A percentile compares a stretch with the other conserved stretches of the same genome.
phyloP scores from a whole-genome alignment of 2,113 vertebrate species.

The Gadus chalcogrammus region DNA sequence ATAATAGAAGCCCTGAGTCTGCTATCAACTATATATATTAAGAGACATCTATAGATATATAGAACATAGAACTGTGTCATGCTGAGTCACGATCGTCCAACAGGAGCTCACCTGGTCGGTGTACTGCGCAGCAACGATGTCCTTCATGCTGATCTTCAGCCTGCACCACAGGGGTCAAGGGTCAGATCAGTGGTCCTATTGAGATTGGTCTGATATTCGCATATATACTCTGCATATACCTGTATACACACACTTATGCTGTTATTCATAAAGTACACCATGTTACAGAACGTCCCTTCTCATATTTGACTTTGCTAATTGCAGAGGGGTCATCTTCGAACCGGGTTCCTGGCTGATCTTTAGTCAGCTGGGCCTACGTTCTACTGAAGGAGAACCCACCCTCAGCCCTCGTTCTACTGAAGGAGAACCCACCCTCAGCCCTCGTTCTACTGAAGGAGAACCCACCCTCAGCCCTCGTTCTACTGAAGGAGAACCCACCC shows the following conservation, averaged over 20 bases:
- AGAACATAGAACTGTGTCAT: background rate
- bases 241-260: too few relatives aligned
- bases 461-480: slow-evolving; percentile 58
- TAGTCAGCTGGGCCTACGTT: too few relatives aligned
- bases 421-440: background rate
- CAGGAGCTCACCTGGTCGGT: slow-evolving; percentile 78
- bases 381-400: slow-evolving; percentile 57
- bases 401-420: too few relatives aligned
- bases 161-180: slow-evolving; percentile 53
- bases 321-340: too few relatives aligned
- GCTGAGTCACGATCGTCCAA: background rate
- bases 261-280: too few relatives aligned
- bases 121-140: slow-evolving; percentile 77
- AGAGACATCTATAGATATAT: background rate
- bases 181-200: too few relatives aligned
- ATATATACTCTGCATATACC: too few relatives aligned
- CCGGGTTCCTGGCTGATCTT: too few relatives aligned
- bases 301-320: too few relatives aligned
- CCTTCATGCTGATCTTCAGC: slow-evolving; percentile 79
- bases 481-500: slow-evolving; percentile 58
- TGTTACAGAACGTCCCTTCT: too few relatives aligned
- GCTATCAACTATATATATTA: background rate
- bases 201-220: background rate
- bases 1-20: too few relatives aligned
- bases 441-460: background rate